A percentile compares a stretch with the other conserved stretches of the same genome.
Conservation (phyloP, 2,113 vertebrate genomes). For the Ophthalmolycus amberensis region DNA sequence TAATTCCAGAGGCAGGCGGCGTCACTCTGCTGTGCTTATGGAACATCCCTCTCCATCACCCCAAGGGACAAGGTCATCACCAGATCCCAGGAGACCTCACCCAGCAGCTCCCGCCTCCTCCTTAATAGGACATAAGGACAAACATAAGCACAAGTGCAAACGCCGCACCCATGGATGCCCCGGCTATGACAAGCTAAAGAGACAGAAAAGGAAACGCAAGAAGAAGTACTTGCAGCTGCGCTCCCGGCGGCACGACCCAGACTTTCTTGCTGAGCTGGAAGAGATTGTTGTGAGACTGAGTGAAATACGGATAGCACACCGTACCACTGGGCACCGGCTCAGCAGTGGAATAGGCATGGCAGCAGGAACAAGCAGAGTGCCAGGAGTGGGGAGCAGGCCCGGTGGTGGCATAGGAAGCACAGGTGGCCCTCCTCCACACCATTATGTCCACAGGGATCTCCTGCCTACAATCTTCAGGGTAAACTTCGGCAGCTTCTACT, state of each 20-base stretch:
- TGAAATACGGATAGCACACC: conserved; percentile 95
- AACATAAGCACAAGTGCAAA: conserved; percentile 98
- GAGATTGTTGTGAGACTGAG: conserved; percentile 92
- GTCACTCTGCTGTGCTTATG: conserved; percentile 86
- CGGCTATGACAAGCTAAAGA: conserved; percentile 95
- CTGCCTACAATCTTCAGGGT: conserved; percentile 95
- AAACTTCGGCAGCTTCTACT: conserved; percentile 96
- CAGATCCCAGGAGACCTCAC: conserved; percentile 84
- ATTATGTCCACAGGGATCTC: conserved; percentile 93
- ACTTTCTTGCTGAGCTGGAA: conserved; percentile 93
- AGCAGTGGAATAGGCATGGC: conserved; percentile 75
- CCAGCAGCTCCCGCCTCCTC: conserved; percentile 77
- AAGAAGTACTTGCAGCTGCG: conserved; percentile 96
- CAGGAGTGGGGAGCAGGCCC: conserved; percentile 68
- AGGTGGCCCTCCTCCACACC: conserved; percentile 88
- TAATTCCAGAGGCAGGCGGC: conserved; percentile 83
- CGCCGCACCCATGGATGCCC: conserved; percentile 93
- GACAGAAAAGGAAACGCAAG: conserved; percentile 97
- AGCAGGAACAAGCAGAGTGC: conserved; percentile 68
- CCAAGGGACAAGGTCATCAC: conserved; percentile 79
- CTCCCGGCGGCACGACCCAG: conserved; percentile 91
- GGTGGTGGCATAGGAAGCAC: conserved; percentile 70
- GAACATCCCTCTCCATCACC: conserved; percentile 89
- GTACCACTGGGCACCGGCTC: conserved; percentile 84
- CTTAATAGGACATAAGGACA: conserved; percentile 90